Percentiles rank a stretch among this genome's conserved stretches.
Evolutionary conservation across 2,113 vertebrate species (phyloP).

Genomic region (Murina feae): DNA sequence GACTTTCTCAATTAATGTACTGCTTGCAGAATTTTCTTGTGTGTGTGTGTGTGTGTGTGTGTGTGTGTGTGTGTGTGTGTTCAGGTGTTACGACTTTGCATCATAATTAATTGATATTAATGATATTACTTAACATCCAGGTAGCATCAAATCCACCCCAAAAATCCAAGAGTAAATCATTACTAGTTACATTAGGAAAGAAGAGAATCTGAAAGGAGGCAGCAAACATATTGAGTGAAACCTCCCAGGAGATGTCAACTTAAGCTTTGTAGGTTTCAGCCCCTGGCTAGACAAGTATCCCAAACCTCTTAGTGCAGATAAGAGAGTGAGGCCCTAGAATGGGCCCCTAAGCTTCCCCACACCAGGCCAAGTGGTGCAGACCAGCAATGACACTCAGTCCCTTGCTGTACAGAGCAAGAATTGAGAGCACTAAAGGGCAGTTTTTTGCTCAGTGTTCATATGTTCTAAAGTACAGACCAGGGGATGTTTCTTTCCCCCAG

Average conservation of each 20-base stretch:
- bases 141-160: background rate
- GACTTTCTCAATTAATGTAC: background rate
- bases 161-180: background rate
- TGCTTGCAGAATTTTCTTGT: background rate
- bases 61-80: too few relatives aligned
- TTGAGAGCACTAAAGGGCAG: background rate
- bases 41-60: background rate
- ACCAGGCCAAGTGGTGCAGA: too few relatives aligned
- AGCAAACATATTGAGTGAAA: rapidly evolving
- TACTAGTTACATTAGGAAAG: background rate
- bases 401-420: background rate
- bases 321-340: background rate
- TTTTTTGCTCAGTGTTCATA: background rate
- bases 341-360: rapidly evolving
- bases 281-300: background rate
- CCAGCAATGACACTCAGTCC: rapidly evolving
- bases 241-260: background rate
- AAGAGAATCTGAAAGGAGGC: background rate
- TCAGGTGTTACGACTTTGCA: background rate
- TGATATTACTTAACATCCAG: background rate
- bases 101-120: background rate
- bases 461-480: background rate
- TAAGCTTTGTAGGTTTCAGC: background rate
- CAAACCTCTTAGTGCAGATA: background rate
- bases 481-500: background rate